Evolutionary conservation across 2,888 invertebrate genomes (phyloP).

Genomic region (Alentia gelatinosa): DNA sequence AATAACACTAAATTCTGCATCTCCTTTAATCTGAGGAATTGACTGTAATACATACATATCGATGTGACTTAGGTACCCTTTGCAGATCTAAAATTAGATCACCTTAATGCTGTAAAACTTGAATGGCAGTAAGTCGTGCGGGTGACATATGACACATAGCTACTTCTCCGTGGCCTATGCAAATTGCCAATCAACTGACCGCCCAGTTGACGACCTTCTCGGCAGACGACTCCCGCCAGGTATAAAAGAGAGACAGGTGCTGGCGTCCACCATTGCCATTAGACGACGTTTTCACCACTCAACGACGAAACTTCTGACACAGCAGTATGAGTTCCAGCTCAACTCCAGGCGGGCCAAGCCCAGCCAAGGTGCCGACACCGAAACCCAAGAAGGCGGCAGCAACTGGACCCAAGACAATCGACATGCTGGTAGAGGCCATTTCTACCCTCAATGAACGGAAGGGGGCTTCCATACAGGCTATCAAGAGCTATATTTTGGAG

Average conservation of each 20-base stretch:
- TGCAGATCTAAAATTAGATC: too few species aligned
- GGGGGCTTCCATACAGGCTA: slow-evolving; percentile 68
- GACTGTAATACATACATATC: too few species aligned
- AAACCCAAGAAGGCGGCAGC: background rate
- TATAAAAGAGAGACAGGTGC: too few species aligned
- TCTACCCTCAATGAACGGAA: slow-evolving; percentile 56
- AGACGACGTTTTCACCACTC: background rate
- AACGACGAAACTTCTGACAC: background rate
- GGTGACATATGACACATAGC: too few species aligned
- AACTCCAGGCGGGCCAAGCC: background rate
- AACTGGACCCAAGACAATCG: slow-evolving; percentile 21
- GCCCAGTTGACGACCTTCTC: background rate
- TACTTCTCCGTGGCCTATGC: background rate
- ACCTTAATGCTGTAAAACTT: too few species aligned
- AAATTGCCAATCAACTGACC: background rate
- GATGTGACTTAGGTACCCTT: too few species aligned
- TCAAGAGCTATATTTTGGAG: slow-evolving; percentile 68
- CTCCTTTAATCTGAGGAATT: too few species aligned
- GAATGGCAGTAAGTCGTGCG: too few species aligned
- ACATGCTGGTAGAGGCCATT: slow-evolving; percentile 52
- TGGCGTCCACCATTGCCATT: background rate
- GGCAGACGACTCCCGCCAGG: background rate
- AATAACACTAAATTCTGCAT: too few species aligned
- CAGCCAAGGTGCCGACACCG: background rate
- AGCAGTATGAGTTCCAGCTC: background rate